phyloP scores from a whole-genome alignment of 2,888 invertebrate genomes.

The Pristionchus fissidentatus region DNA sequence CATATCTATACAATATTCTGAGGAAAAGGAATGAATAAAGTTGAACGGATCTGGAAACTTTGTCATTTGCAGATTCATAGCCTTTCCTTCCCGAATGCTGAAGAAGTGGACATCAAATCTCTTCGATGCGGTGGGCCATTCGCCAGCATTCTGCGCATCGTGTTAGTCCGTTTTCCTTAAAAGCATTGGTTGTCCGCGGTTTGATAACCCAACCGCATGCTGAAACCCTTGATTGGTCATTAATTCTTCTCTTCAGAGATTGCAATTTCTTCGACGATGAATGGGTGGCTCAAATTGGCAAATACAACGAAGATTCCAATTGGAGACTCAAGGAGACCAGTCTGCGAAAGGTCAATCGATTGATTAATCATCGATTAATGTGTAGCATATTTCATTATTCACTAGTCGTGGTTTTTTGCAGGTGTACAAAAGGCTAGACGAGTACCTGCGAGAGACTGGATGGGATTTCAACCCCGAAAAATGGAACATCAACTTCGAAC shows the following conservation, averaged over 20 bases:
- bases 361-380: neutral
- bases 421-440: conserved; percentile 25
- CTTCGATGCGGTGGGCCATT: conserved; percentile 26
- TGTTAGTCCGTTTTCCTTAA: neutral
- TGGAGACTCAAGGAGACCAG: conserved; percentile 1
- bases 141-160: conserved; percentile 12
- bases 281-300: neutral
- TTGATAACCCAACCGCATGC: neutral
- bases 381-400: neutral
- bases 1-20: too few relatives aligned
- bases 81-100: neutral
- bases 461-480: conserved; percentile 2
- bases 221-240: neutral
- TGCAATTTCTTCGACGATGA: neutral
- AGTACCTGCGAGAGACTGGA: conserved; percentile 7
- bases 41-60: neutral
- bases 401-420: neutral
- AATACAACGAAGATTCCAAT: neutral
- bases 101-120: neutral
- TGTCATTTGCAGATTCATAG: neutral
- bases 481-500: conserved; percentile 18
- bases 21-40: neutral
- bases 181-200: neutral
- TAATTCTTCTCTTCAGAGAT: neutral
- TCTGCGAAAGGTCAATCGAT: neutral